These are phyloP conservation scores for Pagetopsis macropterus DNA, from an alignment of 2,797 vertebrate species.

Conservation along the genomic window DNA sequence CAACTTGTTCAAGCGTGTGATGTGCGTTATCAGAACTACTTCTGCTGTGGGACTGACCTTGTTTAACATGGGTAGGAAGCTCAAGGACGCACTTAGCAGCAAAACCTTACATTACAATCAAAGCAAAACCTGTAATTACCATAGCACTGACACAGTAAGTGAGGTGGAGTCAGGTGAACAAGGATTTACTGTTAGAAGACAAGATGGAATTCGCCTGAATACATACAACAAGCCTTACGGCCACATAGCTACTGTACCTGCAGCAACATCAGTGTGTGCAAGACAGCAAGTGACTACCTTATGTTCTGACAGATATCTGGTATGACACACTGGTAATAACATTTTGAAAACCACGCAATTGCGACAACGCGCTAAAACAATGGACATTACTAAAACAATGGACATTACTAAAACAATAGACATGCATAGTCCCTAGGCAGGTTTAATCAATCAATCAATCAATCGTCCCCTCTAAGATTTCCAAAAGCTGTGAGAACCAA, in stretches of 20 bases:
- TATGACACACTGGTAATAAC: slow-evolving; percentile 12
- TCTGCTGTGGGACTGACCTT: slow-evolving; percentile 4
- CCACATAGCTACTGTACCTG: slow-evolving; percentile 14
- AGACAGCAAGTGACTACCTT: slow-evolving; percentile 9
- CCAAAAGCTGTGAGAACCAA: slow-evolving; percentile 36
- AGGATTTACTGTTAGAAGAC: slow-evolving; percentile 39
- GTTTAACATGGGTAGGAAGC: slow-evolving; percentile 24
- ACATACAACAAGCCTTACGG: slow-evolving; percentile 11
- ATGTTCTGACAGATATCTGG: slow-evolving; percentile 1
- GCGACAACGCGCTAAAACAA: slow-evolving; percentile 7
- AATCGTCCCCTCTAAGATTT: slow-evolving; percentile 22
- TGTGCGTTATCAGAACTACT: slow-evolving; percentile 6
- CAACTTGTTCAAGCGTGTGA: slow-evolving; percentile 27
- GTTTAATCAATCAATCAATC: slow-evolving; percentile 35
- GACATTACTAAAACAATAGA: slow-evolving; percentile 17
- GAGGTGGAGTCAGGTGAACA: slow-evolving; percentile 30
- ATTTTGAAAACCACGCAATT: slow-evolving; percentile 8
- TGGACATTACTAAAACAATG: slow-evolving; percentile 9
- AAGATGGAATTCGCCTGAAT: slow-evolving; percentile 43
- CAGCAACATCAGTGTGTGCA: slow-evolving; percentile 28
- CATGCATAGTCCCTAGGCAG: background rate
- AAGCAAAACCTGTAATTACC: slow-evolving; percentile 55
- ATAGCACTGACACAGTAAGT: slow-evolving; percentile 22
- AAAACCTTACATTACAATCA: slow-evolving; percentile 36
- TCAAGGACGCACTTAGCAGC: slow-evolving; percentile 28